A percentile compares a stretch with the other conserved stretches of the same genome.
These are phyloP conservation scores for Gallinago solitaria DNA, from an alignment of 2,797 vertebrate genomes.

Conservation along the genomic window DNA sequence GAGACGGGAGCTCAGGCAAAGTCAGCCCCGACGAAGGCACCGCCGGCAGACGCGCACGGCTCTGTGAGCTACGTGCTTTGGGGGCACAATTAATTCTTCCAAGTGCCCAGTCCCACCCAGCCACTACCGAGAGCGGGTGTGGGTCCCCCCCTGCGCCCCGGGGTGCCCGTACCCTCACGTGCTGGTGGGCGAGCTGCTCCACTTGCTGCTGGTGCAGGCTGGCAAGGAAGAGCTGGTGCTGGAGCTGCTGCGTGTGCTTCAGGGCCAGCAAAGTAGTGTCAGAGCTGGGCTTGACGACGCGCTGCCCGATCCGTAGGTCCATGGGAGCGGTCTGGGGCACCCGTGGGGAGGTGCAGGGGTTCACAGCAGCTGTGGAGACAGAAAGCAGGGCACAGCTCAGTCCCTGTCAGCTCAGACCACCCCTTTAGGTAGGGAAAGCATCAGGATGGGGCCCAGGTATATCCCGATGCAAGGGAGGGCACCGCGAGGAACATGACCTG, in stretches of 20 bases:
- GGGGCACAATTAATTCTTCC: background rate
- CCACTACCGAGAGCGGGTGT: rapidly evolving
- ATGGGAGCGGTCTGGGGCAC: conserved; percentile 84
- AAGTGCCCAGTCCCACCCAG: rapidly evolving
- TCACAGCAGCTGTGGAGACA: conserved; percentile 67
- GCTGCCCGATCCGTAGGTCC: conserved; percentile 93
- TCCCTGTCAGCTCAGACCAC: rapidly evolving
- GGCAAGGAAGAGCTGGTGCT: conserved; percentile 87
- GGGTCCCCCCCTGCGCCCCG: background rate
- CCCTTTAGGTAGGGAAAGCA: background rate
- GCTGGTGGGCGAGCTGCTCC: conserved; percentile 70
- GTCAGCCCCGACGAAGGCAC: background rate
- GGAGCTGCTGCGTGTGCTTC: conserved; percentile 83
- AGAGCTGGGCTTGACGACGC: conserved; percentile 82
- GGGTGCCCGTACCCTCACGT: conserved; percentile 41
- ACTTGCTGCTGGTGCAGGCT: conserved; percentile 76
- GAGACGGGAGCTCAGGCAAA: rapidly evolving
- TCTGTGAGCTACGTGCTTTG: background rate
- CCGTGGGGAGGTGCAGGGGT: conserved; percentile 51
- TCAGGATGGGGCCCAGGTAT: background rate
- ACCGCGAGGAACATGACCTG: rapidly evolving
- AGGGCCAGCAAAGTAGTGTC: conserved; percentile 86
- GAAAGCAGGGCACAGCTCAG: background rate
- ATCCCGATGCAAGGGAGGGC: background rate
- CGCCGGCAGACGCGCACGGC: background rate